Evolutionary conservation across 2,888 invertebrate species (phyloP).

Genomic region (Flexamia atlantica): DNA sequence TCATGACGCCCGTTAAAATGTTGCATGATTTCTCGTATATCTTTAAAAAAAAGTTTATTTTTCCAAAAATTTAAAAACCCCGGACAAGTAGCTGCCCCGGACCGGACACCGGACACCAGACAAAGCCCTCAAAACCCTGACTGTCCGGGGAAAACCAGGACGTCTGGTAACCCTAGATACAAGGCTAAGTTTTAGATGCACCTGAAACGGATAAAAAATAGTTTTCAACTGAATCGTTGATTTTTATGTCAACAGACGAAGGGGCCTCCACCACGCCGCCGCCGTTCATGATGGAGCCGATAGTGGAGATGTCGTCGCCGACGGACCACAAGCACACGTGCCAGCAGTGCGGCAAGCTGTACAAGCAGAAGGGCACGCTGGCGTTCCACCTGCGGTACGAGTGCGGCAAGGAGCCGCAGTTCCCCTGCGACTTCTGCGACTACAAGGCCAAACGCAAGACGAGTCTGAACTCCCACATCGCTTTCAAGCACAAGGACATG

Average conservation of each 20-base stretch:
- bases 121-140: too few relatives aligned
- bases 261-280: not conserved
- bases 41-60: too few relatives aligned
- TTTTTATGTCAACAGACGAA: not conserved
- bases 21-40: too few relatives aligned
- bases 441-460: conserved; percentile 56
- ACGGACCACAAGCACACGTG: conserved; percentile 52
- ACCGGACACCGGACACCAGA: too few relatives aligned
- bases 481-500: conserved; percentile 30
- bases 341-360: conserved; percentile 72
- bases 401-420: conserved; percentile 52
- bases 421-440: conserved; percentile 43
- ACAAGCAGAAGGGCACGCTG: conserved; percentile 47
- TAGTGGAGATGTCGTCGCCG: not conserved
- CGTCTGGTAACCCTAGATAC: too few relatives aligned
- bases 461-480: conserved; percentile 66
- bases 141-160: too few relatives aligned
- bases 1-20: too few relatives aligned
- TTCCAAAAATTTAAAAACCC: too few relatives aligned
- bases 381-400: conserved; percentile 33
- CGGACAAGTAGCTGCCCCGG: too few relatives aligned
- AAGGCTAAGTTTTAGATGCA: too few relatives aligned
- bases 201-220: too few relatives aligned
- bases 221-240: too few relatives aligned
- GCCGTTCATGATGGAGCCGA: not conserved